Evolutionary conservation across 2,888 invertebrate species (phyloP).

Genomic region (Minunthozetes semirufus): DNA sequence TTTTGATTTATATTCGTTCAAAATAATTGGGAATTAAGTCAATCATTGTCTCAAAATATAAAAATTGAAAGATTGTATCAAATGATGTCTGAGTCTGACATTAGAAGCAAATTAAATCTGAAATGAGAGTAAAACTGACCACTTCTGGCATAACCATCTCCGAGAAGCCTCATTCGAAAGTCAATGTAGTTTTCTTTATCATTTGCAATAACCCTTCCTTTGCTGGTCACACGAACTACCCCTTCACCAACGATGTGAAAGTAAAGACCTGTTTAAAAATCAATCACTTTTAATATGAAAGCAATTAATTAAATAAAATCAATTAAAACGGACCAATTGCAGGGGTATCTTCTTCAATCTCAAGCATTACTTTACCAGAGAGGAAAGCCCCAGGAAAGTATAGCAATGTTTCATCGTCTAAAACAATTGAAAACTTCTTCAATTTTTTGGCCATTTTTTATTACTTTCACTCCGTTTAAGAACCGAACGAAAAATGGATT

Average conservation of each 20-base stretch:
- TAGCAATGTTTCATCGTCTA: slow-evolving; percentile 83
- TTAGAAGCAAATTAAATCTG: not conserved
- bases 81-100: not conserved
- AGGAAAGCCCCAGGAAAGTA: slow-evolving; percentile 91
- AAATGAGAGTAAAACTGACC: slow-evolving; percentile 22
- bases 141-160: slow-evolving; percentile 54
- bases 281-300: too few species aligned
- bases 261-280: slow-evolving; percentile 62
- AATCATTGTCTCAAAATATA: too few species aligned
- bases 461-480: not conserved
- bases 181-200: slow-evolving; percentile 92
- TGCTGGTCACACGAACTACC: slow-evolving; percentile 64
- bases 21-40: not conserved
- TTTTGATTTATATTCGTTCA: not conserved
- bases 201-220: slow-evolving; percentile 48
- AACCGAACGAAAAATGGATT: not conserved
- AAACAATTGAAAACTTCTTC: slow-evolving; percentile 82
- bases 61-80: too few species aligned
- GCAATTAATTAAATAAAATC: too few species aligned
- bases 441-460: slow-evolving; percentile 58
- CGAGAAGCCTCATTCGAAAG: slow-evolving; percentile 82
- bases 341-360: slow-evolving; percentile 85
- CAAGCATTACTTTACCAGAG: slow-evolving; percentile 82
- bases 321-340: slow-evolving; percentile 72
- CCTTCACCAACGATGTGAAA: slow-evolving; percentile 92